Evolutionary conservation across 2,888 invertebrate species (phyloP).

Genomic region (Drosophila acutilabella): DNA sequence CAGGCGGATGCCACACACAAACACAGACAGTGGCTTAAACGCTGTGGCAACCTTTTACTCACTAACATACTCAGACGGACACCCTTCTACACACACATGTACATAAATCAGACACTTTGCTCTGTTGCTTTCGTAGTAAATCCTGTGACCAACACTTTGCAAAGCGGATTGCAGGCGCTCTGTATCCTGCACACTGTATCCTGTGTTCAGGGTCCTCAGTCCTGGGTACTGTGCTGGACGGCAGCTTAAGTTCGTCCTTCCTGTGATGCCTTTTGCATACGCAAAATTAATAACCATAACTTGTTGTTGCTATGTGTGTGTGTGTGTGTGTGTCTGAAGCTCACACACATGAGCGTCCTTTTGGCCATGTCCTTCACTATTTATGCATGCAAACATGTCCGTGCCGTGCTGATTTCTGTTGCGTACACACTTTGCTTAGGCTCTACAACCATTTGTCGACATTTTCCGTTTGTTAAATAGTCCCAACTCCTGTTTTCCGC

Average conservation of each 20-base stretch:
- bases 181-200: conserved; percentile 35
- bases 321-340: conserved; percentile 22
- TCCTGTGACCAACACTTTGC: conserved; percentile 77
- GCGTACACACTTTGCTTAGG: conserved; percentile 62
- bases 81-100: background rate
- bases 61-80: conserved; percentile 4
- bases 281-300: conserved; percentile 81
- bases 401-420: conserved; percentile 71
- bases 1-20: conserved; percentile 14
- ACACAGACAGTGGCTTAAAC: conserved; percentile 42
- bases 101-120: conserved; percentile 75
- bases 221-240: conserved; percentile 11
- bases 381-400: conserved; percentile 80
- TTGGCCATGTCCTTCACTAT: conserved; percentile 71
- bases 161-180: conserved; percentile 69
- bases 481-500: background rate
- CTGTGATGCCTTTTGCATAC: conserved; percentile 68
- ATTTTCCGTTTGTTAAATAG: conserved; percentile 63
- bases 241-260: conserved; percentile 67
- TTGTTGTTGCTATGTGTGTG: conserved; percentile 55
- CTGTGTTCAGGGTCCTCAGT: background rate
- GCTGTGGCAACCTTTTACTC: conserved; percentile 45
- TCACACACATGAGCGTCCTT: conserved; percentile 33
- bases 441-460: conserved; percentile 50
- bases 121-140: conserved; percentile 58